Base-by-base conservation (phyloP, 2,888 invertebrate species). In the Dendrolimus pini region DNA sequence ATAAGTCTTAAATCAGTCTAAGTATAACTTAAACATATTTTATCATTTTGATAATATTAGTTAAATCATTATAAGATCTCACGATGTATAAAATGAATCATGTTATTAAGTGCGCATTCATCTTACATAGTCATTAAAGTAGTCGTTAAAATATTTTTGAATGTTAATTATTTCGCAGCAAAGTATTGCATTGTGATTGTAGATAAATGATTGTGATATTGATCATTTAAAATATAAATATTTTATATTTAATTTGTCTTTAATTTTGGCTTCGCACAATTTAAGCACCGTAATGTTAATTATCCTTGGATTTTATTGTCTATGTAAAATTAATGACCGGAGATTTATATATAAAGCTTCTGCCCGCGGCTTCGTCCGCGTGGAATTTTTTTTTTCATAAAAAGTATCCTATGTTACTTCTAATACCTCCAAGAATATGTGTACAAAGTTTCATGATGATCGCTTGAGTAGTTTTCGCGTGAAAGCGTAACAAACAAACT, bases 111-210 rank as follows among this genome's bases (percentile, higher is more conserved):
- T 6, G 47, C 12, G 9, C 47, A 9, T 47, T 47, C 12, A 47
- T 10, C 47, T 10, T 47, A 47, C 47, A 47, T 47, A 47, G 47
- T 47, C 10, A 12, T 47, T 47, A 10, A 58, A 56, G 69, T 65
- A 70, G 66, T 65, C 62, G 59, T 62, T 65, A 58, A 30, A 58
- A 57, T 61, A 54, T 52, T 57, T 67, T 61, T 62, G 59, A 42
- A 41, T 64, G 61, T 58, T 55, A 53, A 64, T 60, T 58, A 58
- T 56, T 59, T 54, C 58, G 30, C 54, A 47, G 52, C 9, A 55
- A 54, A 56, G 10, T 42, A 56, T 56, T 60, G 55, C 58, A 56
- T 53, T 58, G 54, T 55, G 58, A 56, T 62, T 60, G 52, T 59
- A 60, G 58, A 58, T 54, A 52, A 54, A 58, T 60, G 53, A 55